Conservation (phyloP, 1,140 invertebrate genomes). For the Uloborus diversus region DNA sequence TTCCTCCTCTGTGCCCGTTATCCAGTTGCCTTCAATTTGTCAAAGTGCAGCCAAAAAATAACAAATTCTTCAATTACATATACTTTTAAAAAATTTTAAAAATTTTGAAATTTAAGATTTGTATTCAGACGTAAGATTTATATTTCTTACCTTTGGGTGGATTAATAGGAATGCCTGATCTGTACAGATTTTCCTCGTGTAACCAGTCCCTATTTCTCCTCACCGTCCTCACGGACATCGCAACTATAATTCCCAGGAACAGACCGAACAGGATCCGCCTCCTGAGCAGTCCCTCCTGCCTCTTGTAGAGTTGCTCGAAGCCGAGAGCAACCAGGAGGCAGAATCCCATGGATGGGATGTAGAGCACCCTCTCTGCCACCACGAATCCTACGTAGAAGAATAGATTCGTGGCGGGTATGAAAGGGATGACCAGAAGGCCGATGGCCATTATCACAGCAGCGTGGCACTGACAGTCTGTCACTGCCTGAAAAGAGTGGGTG, state of each 20-base stretch:
- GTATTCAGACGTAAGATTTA: background rate
- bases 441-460: conserved; percentile 66
- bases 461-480: background rate
- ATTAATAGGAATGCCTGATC: conserved; percentile 89
- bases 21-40: too few relatives aligned
- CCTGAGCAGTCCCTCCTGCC: conserved; percentile 8
- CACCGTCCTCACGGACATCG: conserved; percentile 73
- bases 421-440: conserved; percentile 85
- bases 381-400: conserved; percentile 96
- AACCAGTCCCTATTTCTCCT: conserved; percentile 88
- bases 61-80: background rate
- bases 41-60: too few relatives aligned
- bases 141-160: conserved; percentile 87
- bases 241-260: conserved; percentile 62
- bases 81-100: background rate
- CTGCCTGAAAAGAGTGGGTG: background rate
- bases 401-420: conserved; percentile 89
- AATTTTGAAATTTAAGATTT: background rate
- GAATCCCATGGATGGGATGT: conserved; percentile 94
- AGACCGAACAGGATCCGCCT: conserved; percentile 8
- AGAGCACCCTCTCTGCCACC: conserved; percentile 92
- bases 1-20: too few relatives aligned
- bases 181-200: conserved; percentile 91
- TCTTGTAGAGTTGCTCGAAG: conserved; percentile 48
- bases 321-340: conserved; percentile 88